These are phyloP conservation scores for Eleginops maclovinus DNA, from an alignment of 2,113 vertebrate genomes.

Conservation along the genomic window DNA sequence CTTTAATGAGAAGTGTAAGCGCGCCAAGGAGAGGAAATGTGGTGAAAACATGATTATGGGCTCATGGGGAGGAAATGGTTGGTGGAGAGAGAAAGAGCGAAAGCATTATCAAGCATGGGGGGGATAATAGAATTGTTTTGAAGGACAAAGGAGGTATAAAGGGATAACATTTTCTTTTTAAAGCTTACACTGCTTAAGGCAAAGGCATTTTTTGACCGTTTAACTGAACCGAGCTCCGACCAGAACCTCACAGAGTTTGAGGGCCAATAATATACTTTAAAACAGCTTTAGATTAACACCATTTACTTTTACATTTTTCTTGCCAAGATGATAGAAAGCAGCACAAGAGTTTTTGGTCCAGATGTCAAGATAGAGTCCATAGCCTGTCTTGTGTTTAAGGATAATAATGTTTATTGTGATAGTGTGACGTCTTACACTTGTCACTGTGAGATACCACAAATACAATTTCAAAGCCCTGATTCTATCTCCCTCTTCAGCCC, in stretches of 20 bases:
- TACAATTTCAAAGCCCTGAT: constrained; percentile 9
- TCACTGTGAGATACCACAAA: background rate
- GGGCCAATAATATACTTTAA: constrained; percentile 7
- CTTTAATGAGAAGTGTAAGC: constrained; percentile 73
- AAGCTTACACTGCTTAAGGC: constrained; percentile 22
- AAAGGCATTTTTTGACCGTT: constrained; percentile 21
- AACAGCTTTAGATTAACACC: background rate
- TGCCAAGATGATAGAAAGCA: constrained; percentile 22
- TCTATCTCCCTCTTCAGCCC: background rate
- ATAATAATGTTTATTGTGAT: background rate
- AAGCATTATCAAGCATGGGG: constrained; percentile 20
- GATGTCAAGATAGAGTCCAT: constrained; percentile 24
- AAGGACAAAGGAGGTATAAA: constrained; percentile 59
- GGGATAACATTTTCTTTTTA: constrained; percentile 24
- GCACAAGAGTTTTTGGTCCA: background rate
- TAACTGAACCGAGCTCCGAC: background rate
- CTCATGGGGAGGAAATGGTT: constrained; percentile 55
- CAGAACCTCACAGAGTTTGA: constrained; percentile 2
- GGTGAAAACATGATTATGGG: constrained; percentile 78
- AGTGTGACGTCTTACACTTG: constrained; percentile 23
- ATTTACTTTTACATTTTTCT: constrained; percentile 18
- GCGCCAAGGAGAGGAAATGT: constrained; percentile 71
- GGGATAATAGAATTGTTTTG: constrained; percentile 51
- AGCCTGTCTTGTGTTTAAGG: constrained; percentile 13
- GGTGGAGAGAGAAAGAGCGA: constrained; percentile 38